Evolutionary conservation across 2,888 invertebrate species (phyloP).

Genomic region (Aromia moschata): DNA sequence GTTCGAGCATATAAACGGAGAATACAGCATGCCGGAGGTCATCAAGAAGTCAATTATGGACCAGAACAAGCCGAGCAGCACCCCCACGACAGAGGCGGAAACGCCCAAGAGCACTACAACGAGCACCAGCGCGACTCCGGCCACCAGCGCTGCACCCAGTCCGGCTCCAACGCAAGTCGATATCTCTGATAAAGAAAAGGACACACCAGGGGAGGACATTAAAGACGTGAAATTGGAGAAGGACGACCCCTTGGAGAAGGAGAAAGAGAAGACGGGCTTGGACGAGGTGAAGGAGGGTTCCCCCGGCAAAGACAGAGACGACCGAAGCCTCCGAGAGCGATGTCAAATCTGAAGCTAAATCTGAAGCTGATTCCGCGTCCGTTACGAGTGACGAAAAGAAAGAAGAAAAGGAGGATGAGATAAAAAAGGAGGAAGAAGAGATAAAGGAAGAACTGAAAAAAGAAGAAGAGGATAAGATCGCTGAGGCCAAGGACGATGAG

Average conservation of each 20-base stretch:
- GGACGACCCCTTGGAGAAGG: slow-evolving; percentile 24
- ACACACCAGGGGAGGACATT: slow-evolving; percentile 46
- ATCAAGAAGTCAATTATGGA: slow-evolving; percentile 84
- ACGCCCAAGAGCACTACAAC: slow-evolving; percentile 67
- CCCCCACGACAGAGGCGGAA: slow-evolving; percentile 61
- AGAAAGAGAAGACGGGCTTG: slow-evolving; percentile 31
- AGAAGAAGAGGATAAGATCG: slow-evolving; percentile 64
- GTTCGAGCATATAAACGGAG: slow-evolving; percentile 98
- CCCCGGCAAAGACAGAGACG: slow-evolving; percentile 3
- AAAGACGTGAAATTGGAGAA: slow-evolving; percentile 36
- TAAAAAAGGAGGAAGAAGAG: slow-evolving; percentile 59
- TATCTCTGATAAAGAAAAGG: slow-evolving; percentile 53
- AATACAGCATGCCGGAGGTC: slow-evolving; percentile 96
- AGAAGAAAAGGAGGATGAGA: slow-evolving; percentile 55
- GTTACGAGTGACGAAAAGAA: slow-evolving; percentile 38
- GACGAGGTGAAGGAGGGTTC: slow-evolving; percentile 35
- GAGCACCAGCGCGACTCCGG: slow-evolving; percentile 71
- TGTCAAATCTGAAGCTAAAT: slow-evolving; percentile 64
- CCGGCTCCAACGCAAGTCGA: slow-evolving; percentile 70
- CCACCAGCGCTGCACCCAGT: slow-evolving; percentile 77
- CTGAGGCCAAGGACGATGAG: slow-evolving; percentile 71
- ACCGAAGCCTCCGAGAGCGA: slow-evolving; percentile 55
- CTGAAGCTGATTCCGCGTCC: slow-evolving; percentile 41
- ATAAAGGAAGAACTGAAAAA: slow-evolving; percentile 61
- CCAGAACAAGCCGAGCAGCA: slow-evolving; percentile 64